Base-by-base conservation (phyloP, 2,797 vertebrate genomes). In the Acipenser oxyrinchus region DNA sequence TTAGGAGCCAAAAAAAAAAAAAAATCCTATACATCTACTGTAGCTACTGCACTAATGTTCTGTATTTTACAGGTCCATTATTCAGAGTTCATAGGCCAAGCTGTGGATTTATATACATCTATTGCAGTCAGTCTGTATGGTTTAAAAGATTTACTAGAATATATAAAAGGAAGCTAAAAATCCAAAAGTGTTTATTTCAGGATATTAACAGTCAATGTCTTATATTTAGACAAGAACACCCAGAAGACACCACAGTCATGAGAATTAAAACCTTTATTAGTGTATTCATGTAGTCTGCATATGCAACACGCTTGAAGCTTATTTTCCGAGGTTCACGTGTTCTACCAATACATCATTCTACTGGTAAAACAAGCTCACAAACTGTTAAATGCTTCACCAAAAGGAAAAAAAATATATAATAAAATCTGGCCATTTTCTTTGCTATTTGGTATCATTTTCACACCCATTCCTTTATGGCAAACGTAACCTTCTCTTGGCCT, bases 201-300 rank as follows among this genome's bases (percentile, higher is more conserved):
- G 23, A 37, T 37, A 37, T 37, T 37, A 37, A 37, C 23, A 37
- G 23, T 37, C 23, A 37, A 37, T 37, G 23, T 37, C 23, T 37
- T 37, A 37, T 37, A 37, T 37, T 37, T 37, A 63, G 55, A 66
- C 60, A 66, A 61, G 53, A 66, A 67, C 49, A 70, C 37, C 4
- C 49, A 64, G 49, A 66, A 60, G 61, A 62, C 49, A 2, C 15
- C 48, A 64, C 13, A 62, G 23, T 0, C 8, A 62, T 76, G 82
- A 85, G 84, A 86, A 86, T 85, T 83, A 83, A 80, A 84, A 79
- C 66, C 77, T 87, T 87, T 87, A 87, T 87, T 87, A 87, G 84
- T 85, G 86, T 87, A 82, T 86, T 86, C 84, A 86, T 82, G 81
- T 86, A 83, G 81, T 86, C 84, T 79, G 81, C 84, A 87, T 85